A percentile compares a stretch with the other conserved stretches of the same genome.
Conservation (phyloP, 2,797 vertebrate species). For the Chanos chanos region DNA sequence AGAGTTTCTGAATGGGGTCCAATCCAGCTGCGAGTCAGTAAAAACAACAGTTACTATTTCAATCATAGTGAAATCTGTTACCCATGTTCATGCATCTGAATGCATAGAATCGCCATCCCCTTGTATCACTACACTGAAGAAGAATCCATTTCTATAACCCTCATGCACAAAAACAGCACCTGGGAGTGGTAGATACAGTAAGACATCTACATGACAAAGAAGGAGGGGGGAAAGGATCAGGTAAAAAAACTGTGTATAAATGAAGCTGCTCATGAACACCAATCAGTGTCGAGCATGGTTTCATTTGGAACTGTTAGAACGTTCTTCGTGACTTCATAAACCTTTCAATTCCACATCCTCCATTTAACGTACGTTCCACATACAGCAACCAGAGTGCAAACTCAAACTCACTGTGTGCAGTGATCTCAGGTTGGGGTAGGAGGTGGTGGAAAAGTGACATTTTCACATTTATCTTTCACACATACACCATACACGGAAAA, state of each 20-base stretch:
- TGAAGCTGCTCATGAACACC: background rate
- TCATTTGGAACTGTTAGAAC: no score
- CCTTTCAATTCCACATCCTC: background rate
- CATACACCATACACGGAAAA: slow-evolving; percentile 31
- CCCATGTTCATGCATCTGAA: background rate
- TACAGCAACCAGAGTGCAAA: slow-evolving; percentile 39
- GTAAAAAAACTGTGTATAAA: slow-evolving; percentile 20
- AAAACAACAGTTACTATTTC: background rate
- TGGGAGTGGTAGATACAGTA: slow-evolving; percentile 22
- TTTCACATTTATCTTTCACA: slow-evolving; percentile 28
- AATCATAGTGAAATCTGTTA: background rate
- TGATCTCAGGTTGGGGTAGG: slow-evolving; percentile 24
- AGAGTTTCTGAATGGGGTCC: slow-evolving; percentile 92
- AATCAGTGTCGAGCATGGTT: background rate
- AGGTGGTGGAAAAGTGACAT: slow-evolving; percentile 22
- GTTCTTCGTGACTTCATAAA: background rate
- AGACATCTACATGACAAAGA: slow-evolving; percentile 30
- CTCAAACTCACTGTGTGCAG: slow-evolving; percentile 32
- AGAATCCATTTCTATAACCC: slow-evolving; percentile 15
- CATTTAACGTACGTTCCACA: slow-evolving; percentile 24
- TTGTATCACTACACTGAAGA: background rate
- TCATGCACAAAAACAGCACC: slow-evolving; percentile 47
- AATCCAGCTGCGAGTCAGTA: slow-evolving; percentile 68
- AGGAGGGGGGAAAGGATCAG: slow-evolving; percentile 17
- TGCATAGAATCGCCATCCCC: slow-evolving; percentile 2